Evolutionary conservation across 2,888 invertebrate species (phyloP).

Genomic region (Congeria kusceri): DNA sequence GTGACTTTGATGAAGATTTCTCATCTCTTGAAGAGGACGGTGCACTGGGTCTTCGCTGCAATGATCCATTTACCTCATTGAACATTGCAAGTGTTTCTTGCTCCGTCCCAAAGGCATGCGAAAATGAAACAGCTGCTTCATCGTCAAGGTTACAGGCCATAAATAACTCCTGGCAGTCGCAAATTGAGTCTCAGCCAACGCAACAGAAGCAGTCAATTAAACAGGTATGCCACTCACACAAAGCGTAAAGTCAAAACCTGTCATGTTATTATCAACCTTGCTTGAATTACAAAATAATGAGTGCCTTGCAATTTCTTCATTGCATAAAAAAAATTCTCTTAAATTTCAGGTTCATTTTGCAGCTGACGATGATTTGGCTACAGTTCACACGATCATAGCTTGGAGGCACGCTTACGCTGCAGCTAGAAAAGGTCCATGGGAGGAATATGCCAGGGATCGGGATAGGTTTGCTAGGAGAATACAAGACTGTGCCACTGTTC

Average conservation of each 20-base stretch:
- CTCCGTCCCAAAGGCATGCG: not conserved
- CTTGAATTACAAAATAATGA: too few species aligned
- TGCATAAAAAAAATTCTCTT: not conserved
- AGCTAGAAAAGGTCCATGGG: conserved; percentile 78
- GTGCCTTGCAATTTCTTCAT: not conserved
- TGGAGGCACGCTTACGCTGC: conserved; percentile 73
- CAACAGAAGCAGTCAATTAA: not conserved
- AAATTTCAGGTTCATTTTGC: conserved; percentile 73
- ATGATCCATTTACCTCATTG: conserved; percentile 15
- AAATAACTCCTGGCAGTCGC: conserved; percentile 66
- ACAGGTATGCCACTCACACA: not conserved
- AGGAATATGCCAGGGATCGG: conserved; percentile 74
- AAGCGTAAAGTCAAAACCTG: not conserved
- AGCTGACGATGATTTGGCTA: conserved; percentile 57
- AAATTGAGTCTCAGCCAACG: conserved; percentile 33
- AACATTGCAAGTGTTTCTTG: conserved; percentile 1
- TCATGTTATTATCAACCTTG: not conserved
- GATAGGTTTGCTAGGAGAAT: conserved; percentile 73
- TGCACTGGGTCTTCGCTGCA: conserved; percentile 28
- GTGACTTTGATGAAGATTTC: conserved; percentile 44
- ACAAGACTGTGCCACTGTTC: conserved; percentile 57
- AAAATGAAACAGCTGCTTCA: conserved; percentile 6
- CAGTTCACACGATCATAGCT: conserved; percentile 62
- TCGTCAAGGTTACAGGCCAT: conserved; percentile 54
- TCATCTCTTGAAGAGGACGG: conserved; percentile 30